These are phyloP conservation scores for Cinclus cinclus DNA, from an alignment of 2,113 vertebrate genomes.

Conservation along the genomic window DNA sequence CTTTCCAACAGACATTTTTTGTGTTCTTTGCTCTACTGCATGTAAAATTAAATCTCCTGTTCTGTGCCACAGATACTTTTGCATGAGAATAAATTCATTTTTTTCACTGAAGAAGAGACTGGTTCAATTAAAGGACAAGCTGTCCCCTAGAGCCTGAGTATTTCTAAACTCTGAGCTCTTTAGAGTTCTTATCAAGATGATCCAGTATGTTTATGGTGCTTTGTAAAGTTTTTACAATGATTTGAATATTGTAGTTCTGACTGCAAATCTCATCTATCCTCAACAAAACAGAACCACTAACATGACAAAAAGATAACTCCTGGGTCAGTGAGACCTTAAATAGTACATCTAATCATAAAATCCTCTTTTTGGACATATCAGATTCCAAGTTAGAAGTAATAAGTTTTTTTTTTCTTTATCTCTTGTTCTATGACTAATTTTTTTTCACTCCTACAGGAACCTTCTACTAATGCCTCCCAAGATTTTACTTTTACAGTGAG, in stretches of 20 bases:
- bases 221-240: background rate
- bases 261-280: background rate
- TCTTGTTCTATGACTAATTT: background rate
- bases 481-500: background rate
- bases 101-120: background rate
- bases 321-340: background rate
- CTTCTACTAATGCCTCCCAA: background rate
- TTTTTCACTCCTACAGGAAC: background rate
- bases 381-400: background rate
- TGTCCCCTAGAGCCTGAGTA: background rate
- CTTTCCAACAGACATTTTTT: conserved; percentile 57
- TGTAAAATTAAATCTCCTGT: conserved; percentile 59
- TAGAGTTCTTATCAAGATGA: background rate
- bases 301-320: background rate
- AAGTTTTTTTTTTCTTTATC: background rate
- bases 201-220: background rate
- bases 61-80: background rate
- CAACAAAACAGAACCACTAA: background rate
- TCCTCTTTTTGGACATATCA: background rate
- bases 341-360: background rate
- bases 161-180: background rate
- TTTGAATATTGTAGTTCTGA: background rate
- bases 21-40: conserved; percentile 50
- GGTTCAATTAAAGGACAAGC: background rate
- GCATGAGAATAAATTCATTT: background rate